Evolutionary conservation across 1,140 invertebrate genomes (phyloP).

Genomic region (Helicoverpa zea): DNA sequence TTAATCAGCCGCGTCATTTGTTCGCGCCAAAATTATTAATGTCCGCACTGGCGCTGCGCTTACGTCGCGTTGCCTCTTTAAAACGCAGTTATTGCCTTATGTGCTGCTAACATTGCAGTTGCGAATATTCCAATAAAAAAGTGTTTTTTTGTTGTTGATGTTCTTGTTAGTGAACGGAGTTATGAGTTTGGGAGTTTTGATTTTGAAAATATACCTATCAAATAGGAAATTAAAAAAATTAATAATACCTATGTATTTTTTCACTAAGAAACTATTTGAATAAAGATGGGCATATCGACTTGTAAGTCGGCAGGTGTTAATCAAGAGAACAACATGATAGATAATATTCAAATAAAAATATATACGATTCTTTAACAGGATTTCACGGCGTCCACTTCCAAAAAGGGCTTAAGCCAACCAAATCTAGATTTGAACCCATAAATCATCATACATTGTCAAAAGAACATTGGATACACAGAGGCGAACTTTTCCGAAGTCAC

Average conservation of each 20-base stretch:
- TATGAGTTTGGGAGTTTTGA: neutral
- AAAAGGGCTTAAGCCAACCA: conserved; percentile 19
- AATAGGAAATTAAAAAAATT: too few relatives aligned
- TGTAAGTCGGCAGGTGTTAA: conserved; percentile 2
- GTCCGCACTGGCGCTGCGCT: conserved; percentile 57
- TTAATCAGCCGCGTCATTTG: conserved; percentile 84
- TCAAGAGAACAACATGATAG: neutral
- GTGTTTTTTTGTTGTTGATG: neutral
- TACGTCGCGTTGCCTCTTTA: conserved; percentile 66
- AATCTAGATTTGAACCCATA: conserved; percentile 22
- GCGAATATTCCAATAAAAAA: conserved; percentile 36
- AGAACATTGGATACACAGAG: conserved; percentile 48
- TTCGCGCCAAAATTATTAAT: conserved; percentile 83
- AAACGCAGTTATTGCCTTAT: conserved; percentile 69
- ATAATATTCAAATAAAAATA: neutral
- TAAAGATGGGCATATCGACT: too few relatives aligned
- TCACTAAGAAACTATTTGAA: too few relatives aligned
- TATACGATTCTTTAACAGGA: neutral
- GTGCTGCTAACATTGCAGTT: conserved; percentile 60
- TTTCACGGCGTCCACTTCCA: neutral
- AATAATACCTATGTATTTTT: too few relatives aligned
- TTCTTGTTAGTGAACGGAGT: too few relatives aligned
- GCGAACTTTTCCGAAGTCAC: conserved; percentile 61
- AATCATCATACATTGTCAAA: conserved; percentile 38
- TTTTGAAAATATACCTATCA: neutral